phyloP scores from a whole-genome alignment of 2,888 invertebrate genomes.

The Automeris io region DNA sequence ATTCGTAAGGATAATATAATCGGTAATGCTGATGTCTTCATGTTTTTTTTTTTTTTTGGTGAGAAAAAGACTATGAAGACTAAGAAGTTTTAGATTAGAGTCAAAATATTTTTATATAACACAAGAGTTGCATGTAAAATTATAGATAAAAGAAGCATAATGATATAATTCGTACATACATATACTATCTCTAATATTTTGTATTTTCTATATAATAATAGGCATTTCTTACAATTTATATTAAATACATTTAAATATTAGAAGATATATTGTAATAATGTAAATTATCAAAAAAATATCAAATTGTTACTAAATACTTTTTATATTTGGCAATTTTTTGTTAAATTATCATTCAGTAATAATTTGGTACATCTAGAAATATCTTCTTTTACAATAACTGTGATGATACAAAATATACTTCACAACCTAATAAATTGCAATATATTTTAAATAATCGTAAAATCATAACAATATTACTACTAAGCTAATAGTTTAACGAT shows the following conservation, averaged over 20 bases:
- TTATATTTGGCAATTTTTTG: slow-evolving; percentile 22
- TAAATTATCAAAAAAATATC: slow-evolving; percentile 26
- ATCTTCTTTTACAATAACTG: neutral
- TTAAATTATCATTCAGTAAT: slow-evolving; percentile 5
- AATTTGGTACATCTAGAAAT: slow-evolving; percentile 3
- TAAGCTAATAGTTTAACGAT: slow-evolving; percentile 21
- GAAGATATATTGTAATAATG: slow-evolving; percentile 10
- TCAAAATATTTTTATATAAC: too few relatives aligned
- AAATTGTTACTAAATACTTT: slow-evolving; percentile 12
- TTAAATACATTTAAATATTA: slow-evolving; percentile 8
- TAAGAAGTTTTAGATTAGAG: too few relatives aligned
- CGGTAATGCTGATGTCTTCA: too few relatives aligned
- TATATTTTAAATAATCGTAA: slow-evolving; percentile 3
- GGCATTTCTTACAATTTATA: slow-evolving; percentile 1
- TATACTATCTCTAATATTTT: too few relatives aligned
- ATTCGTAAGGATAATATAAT: too few relatives aligned
- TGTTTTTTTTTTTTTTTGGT: too few relatives aligned
- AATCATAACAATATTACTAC: slow-evolving; percentile 21
- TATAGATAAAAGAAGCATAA: too few relatives aligned
- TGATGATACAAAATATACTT: slow-evolving; percentile 13
- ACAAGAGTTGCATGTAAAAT: too few relatives aligned
- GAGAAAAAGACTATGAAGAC: too few relatives aligned
- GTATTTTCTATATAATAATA: neutral
- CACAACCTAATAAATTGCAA: slow-evolving; percentile 19
- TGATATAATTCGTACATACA: too few relatives aligned